Conservation (phyloP, 2,113 vertebrate genomes). For the Oncorhynchus gorbuscha region DNA sequence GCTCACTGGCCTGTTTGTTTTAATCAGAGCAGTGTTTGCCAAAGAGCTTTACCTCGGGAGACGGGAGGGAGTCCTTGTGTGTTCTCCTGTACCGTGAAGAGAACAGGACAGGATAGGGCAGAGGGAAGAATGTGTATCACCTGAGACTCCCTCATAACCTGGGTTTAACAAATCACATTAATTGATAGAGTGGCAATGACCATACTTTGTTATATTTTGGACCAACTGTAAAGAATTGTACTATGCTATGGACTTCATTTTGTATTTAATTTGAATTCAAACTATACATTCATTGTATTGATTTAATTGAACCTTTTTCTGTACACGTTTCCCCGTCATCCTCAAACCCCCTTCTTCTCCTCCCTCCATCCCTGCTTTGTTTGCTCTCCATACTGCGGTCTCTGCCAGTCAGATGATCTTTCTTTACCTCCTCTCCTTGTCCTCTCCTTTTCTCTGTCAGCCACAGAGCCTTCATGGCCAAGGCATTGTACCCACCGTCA, state of each 20-base stretch:
- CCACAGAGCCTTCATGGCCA: constrained; percentile 46
- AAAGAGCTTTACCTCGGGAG: constrained; percentile 65
- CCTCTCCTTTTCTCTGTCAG: constrained; percentile 16
- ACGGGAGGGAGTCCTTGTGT: constrained; percentile 57
- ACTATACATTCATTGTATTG: no score
- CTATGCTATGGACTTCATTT: no score
- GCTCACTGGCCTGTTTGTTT: constrained; percentile 68
- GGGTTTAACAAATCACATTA: not conserved
- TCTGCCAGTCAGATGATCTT: constrained; percentile 60
- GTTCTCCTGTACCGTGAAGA: constrained; percentile 40
- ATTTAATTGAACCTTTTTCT: no score
- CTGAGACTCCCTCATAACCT: not conserved
- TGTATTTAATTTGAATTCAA: no score
- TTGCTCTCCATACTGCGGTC: constrained; percentile 53
- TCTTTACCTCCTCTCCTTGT: constrained; percentile 52
- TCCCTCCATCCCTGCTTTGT: constrained; percentile 31
- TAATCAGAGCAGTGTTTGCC: constrained; percentile 73
- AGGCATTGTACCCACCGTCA: constrained; percentile 58
- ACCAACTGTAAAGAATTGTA: no score
- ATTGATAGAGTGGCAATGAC: no score
- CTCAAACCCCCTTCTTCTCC: not conserved
- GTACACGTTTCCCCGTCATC: not conserved
- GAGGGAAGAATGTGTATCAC: not conserved
- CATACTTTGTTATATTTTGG: no score
- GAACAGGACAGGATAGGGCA: constrained; percentile 37